A percentile compares a stretch with the other conserved stretches of the same genome.
Conservation (phyloP, 2,113 vertebrate genomes). For the Corydoras sp. region DNA sequence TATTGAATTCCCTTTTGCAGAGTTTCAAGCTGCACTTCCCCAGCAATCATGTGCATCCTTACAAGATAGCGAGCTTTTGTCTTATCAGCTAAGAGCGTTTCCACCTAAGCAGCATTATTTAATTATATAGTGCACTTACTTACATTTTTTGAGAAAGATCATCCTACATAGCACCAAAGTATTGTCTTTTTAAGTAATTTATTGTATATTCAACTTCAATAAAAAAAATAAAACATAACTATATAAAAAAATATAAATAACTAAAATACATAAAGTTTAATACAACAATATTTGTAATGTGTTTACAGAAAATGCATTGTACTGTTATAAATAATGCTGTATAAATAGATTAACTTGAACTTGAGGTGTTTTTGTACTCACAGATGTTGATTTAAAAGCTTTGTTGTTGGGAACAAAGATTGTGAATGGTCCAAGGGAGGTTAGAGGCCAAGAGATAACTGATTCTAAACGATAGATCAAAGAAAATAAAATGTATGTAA, state of each 20-base stretch:
- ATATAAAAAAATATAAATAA: too few relatives aligned
- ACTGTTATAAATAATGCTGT: background rate
- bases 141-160: too few relatives aligned
- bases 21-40: conserved; percentile 62
- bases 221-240: too few relatives aligned
- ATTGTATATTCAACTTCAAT: too few relatives aligned
- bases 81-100: conserved; percentile 59
- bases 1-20: conserved; percentile 66
- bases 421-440: conserved; percentile 81
- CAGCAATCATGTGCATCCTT: conserved; percentile 83
- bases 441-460: conserved; percentile 73
- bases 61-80: conserved; percentile 70
- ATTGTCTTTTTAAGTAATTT: too few relatives aligned
- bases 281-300: too few relatives aligned
- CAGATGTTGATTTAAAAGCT: conserved; percentile 66
- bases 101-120: conserved; percentile 54
- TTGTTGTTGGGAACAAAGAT: conserved; percentile 78
- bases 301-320: background rate
- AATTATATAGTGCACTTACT: too few relatives aligned
- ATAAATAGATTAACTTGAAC: background rate
- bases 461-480: conserved; percentile 59
- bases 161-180: too few relatives aligned
- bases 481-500: background rate
- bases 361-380: conserved; percentile 37
- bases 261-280: too few relatives aligned